Percentiles rank a stretch among this genome's conserved stretches.
Conservation (phyloP, 2,113 vertebrate species). For the Myotis brandtii region DNA sequence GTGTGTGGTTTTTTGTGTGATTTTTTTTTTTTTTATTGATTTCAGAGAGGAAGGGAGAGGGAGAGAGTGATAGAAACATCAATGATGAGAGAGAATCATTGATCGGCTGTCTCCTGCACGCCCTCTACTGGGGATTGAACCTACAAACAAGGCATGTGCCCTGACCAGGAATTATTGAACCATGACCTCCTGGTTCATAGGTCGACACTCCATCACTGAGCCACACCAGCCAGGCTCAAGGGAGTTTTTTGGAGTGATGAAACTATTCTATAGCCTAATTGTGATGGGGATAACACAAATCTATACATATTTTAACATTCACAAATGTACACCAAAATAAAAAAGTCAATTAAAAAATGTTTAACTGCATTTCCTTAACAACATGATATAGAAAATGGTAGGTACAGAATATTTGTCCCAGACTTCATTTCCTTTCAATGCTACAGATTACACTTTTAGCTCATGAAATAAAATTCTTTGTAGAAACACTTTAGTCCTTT, state of each 20-base stretch:
- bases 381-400: not conserved
- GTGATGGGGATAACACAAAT: not conserved
- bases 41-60: no score
- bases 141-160: no score
- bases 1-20: no score
- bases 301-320: not conserved
- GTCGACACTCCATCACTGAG: no score
- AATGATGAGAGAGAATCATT: no score
- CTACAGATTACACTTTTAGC: not conserved
- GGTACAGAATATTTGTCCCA: not conserved
- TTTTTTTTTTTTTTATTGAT: no score
- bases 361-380: not conserved
- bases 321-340: not conserved
- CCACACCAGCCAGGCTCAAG: no score
- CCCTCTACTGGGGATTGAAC: no score
- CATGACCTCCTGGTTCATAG: no score
- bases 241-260: not conserved
- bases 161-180: no score
- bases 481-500: not conserved
- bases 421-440: not conserved
- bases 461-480: constrained; percentile 3
- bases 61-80: no score
- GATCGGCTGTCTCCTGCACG: no score
- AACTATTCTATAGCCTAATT: not conserved
- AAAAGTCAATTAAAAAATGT: not conserved